Evolutionary conservation across 64 coral and sea anemone genomes (phyloP), one percentile per base, ranked within the genome.

Genomic region (Pachyseris speciosa): DNA sequence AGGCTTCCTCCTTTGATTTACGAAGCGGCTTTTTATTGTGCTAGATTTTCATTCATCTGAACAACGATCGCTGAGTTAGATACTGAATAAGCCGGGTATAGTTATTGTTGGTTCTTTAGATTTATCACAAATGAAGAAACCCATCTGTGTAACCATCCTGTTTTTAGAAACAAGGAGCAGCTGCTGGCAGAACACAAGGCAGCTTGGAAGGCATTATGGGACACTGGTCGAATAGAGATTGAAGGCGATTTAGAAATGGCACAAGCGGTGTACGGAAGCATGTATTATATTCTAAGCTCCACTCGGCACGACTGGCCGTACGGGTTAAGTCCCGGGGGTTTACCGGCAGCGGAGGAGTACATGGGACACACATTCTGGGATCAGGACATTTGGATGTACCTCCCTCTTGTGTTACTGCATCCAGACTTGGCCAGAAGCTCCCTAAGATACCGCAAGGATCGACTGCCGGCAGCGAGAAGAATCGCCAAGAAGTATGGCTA

Each of bases 311-410:
- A 93, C 41, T 92, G 89, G 79, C 89, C 89, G 24, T 84, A 92
- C 79, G 89, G 89, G 29, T 65, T 84, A 75, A 92, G 91, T 45
- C 91, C 91, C 26, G 91, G 91, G 27, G 91, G 91, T 34, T 42
- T 93, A 31, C 73, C 91, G 7, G 91, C 72, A 19, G 91, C 72
- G n/a, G 91, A 93, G 44, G 91, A 93, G 42, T 93, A 93, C 71
- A 93, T 93, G 91, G 91, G 91, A 6, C 91, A 93, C 38, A 93
- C 91, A 53, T 93, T 93, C 33, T 93, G 91, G 91, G 91, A 93
- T 52, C 91, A 93, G 91, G 91, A 93, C 33, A 93, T 93, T 64
- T 93, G 91, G 91, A 93, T 93, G 91, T 87, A 80, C 24, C 91
- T 84, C 4, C 37, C 80, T 75, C 69, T 93, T 17, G 81, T 93